Evolutionary conservation across 2,113 vertebrate species (phyloP).

Genomic region (Fregata magnificens): DNA sequence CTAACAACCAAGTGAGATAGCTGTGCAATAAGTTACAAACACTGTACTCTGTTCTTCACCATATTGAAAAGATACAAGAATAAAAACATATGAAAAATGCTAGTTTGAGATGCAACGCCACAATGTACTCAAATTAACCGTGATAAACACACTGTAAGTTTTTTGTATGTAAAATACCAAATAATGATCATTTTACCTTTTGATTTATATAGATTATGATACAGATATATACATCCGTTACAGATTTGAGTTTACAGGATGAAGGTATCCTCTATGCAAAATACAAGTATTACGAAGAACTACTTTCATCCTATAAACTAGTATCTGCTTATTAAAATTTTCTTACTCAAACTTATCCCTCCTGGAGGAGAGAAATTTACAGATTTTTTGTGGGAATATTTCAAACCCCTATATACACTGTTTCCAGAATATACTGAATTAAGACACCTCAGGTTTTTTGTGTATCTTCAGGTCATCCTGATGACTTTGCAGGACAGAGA

Average conservation of each 20-base stretch:
- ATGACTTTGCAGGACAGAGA: background rate
- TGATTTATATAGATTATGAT: background rate
- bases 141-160: background rate
- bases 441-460: background rate
- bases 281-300: accelerated
- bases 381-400: background rate
- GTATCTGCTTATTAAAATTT: background rate
- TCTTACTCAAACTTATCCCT: background rate
- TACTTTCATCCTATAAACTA: background rate
- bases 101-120: background rate
- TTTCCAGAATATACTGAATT: background rate
- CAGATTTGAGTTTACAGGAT: background rate
- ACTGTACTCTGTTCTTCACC: background rate
- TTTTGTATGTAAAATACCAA: background rate
- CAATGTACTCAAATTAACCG: background rate
- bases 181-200: background rate
- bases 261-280: background rate
- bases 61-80: background rate
- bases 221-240: background rate
- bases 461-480: background rate
- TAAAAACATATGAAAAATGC: background rate
- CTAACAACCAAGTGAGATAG: background rate
- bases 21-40: background rate
- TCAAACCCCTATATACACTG: background rate
- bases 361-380: background rate